Conservation (phyloP, 53 echinoderm and acorn worm species). For the Luidia sarsii region DNA sequence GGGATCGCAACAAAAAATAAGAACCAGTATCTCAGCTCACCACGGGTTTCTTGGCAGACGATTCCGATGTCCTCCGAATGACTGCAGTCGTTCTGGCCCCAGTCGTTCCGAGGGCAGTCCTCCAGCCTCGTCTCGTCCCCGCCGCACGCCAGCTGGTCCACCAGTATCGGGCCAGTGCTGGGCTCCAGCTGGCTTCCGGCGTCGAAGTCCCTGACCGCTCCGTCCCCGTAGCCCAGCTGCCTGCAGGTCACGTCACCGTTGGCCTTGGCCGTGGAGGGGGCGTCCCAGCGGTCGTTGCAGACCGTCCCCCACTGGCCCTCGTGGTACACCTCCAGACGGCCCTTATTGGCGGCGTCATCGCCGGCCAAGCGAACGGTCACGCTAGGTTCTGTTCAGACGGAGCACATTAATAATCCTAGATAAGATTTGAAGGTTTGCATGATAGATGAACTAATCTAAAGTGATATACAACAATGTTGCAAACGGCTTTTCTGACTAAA, state of each 20-base stretch:
- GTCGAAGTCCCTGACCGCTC: not conserved
- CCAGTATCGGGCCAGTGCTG: constrained; percentile 6
- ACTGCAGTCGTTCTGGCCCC: constrained; percentile 34
- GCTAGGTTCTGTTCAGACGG: no score
- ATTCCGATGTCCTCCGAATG: constrained; percentile 66
- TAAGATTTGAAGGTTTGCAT: no score
- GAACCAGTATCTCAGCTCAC: no score
- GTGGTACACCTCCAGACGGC: constrained; percentile 57
- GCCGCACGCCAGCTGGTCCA: constrained; percentile 23
- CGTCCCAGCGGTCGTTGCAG: constrained; percentile 36
- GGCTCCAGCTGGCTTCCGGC: not conserved
- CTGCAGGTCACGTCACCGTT: constrained; percentile 59
- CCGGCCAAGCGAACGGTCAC: constrained; percentile 40
- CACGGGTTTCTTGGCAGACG: constrained; percentile 53
- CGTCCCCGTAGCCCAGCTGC: constrained; percentile 58
- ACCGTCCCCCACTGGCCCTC: constrained; percentile 55
- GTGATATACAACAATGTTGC: no score
- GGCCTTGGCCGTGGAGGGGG: no score
- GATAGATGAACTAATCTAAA: no score
- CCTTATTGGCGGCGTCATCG: constrained; percentile 35
- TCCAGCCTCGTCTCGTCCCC: constrained; percentile 46
- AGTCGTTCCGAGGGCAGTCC: constrained; percentile 9
- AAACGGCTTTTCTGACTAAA: no score
- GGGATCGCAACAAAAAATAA: no score
- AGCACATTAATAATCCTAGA: no score